Base-by-base conservation (phyloP, 2,113 vertebrate genomes). In the Dendropsophus ebraccatus region DNA sequence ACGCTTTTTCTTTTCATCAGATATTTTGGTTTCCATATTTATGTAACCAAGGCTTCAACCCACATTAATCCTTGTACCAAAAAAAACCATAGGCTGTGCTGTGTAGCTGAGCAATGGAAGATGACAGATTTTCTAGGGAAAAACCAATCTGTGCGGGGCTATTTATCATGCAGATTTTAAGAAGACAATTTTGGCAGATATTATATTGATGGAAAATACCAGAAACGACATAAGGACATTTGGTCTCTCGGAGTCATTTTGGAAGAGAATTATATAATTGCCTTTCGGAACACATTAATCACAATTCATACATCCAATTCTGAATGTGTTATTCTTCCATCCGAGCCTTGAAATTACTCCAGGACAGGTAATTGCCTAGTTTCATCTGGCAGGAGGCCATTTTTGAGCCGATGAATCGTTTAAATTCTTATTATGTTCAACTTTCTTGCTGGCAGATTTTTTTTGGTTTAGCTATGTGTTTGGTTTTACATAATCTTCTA, bases 211-310 rank as follows among this genome's bases (percentile, higher is more conserved):
- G 67, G 78, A 87, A 87, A 81, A 87, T 81, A 81, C 78, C 78
- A 73, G 37, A 74, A 87, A 87, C 85, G 54, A 60, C 65, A 80
- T 73, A 37, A 72, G 67, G 84, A 73, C 65, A 81, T 81, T 81
- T 81, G 77, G 76, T 70, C 62, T 62, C 60, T 52, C 67, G 47
- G 85, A 87, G 78, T 81, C 67, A 60, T 72, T 87, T 87, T 87
- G 77, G 67, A 87, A 87, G 35, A 81, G 78, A 87, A 81, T 81
- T 72, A 81, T 73, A 81, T 81, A 87, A 81, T 87, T 87, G 54
- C 85, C 89, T 85, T 87, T 62, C 88, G 88, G 89, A 91, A 89
- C 88, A 89, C 90, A 89, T 91, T 91, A 89, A 89, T 92, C 90
- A 87, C 85, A 81, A 74, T 87, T 87, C 69, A 87, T 81, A 87